These are phyloP conservation scores for Forbesichthys agassizii DNA, from an alignment of 2,113 vertebrate genomes.

Conservation along the genomic window DNA sequence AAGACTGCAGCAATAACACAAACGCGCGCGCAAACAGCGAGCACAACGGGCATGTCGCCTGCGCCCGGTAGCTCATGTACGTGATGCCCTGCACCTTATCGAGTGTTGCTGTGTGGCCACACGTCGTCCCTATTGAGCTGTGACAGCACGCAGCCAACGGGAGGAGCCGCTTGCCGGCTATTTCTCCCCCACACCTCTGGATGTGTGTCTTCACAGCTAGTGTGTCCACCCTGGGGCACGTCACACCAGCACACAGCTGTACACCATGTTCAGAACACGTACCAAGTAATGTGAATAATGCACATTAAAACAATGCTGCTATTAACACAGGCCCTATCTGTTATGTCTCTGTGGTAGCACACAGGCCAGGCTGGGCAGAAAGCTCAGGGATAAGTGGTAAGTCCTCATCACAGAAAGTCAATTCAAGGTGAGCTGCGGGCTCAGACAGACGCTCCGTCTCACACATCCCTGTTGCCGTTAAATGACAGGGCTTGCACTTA, in stretches of 20 bases:
- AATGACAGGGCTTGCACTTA: constrained; percentile 50
- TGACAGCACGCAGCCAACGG: constrained; percentile 3
- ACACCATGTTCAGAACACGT: too few species aligned
- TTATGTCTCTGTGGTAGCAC: too few species aligned
- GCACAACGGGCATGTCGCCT: too few species aligned
- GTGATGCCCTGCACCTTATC: constrained; percentile 13
- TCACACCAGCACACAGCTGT: too few species aligned
- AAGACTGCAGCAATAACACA: constrained; percentile 12
- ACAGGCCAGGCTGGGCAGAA: constrained; percentile 34
- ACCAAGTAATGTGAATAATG: too few species aligned
- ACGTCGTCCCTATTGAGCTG: constrained; percentile 5
- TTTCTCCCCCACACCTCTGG: constrained; percentile 24
- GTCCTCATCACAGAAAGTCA: constrained; percentile 70
- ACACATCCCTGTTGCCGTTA: constrained; percentile 43
- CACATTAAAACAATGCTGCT: too few species aligned
- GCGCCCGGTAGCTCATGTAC: background rate
- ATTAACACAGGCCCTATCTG: too few species aligned
- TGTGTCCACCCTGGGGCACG: background rate
- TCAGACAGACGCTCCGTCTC: constrained; percentile 52
- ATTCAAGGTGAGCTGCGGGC: constrained; percentile 69
- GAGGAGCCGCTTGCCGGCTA: background rate
- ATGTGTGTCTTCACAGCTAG: constrained; percentile 37
- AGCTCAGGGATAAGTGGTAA: constrained; percentile 69
- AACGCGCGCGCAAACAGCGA: constrained; percentile 1
- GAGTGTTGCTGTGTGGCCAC: constrained; percentile 18